Evolutionary conservation across 2,888 invertebrate species (phyloP), one percentile per base, ranked within the genome.

Genomic region (Chrysomela aeneicollis): DNA sequence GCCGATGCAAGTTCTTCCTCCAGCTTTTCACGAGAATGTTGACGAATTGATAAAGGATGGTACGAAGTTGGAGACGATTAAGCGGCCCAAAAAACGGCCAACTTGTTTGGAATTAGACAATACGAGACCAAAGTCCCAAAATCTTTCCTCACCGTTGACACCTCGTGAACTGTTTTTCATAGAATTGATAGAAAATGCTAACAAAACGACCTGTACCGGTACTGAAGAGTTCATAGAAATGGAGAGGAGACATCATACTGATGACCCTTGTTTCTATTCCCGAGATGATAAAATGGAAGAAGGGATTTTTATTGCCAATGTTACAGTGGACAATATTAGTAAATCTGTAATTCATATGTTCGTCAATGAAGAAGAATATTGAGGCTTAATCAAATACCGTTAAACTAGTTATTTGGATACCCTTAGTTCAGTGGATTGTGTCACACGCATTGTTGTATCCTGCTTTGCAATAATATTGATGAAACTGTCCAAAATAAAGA

Each of bases 161-260:
- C 83, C 84, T 0, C 73, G 83, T 42, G 82, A 84, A 69, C 69
- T 82, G 62, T 83, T 84, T 67, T 84, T 84, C 64, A 76, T 79
- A 19, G 83, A 84, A 72, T 70, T 84, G 32, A 79, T 82, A 26
- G 77, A 76, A 65, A 76, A 74, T 35, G 81, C 79, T 0, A 78
- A 81, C 53, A 71, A 71, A 59, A 67, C 69, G 1, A 69, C 62
- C 6, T 59, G 67, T 47, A 65, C 59, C 12, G 50, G 49, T 10
- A 62, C 69, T 3, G 30, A 42, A 6, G 50, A 54, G n/a, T 71
- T 71, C 35, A 50, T 71, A 9, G 61, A 67, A 51, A 67, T 35
- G 18, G 68, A 68, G 52, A 46, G 59, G 1, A 22, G 42, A 9
- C 10, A 57, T 37, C 63, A 60, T 12, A n/a, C 19, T n/a, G 59